A percentile compares a stretch with the other conserved stretches of the same genome.
Evolutionary conservation across 2,113 vertebrate species (phyloP).

Genomic region (Anarrhichthys ocellatus): DNA sequence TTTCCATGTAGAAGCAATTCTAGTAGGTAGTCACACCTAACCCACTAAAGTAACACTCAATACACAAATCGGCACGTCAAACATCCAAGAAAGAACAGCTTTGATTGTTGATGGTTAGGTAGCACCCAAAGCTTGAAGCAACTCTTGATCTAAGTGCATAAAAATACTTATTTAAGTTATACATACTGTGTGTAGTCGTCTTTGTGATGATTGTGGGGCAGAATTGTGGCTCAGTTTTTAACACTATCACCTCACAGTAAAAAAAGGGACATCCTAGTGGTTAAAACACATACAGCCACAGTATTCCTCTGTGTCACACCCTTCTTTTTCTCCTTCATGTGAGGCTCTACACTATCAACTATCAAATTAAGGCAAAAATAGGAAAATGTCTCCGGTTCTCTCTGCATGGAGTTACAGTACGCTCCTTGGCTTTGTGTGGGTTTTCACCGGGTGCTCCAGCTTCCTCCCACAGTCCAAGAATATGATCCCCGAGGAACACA

Average conservation of each 20-base stretch:
- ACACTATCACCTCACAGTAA: background rate
- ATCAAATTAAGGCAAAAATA: background rate
- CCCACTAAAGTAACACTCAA: slow-evolving; percentile 13
- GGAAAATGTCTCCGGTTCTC: slow-evolving; percentile 3
- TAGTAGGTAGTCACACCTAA: background rate
- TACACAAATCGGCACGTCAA: background rate
- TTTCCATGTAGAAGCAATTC: background rate
- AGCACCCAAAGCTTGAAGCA: background rate
- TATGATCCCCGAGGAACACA: slow-evolving; percentile 7
- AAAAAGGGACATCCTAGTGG: background rate
- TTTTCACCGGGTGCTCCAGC: slow-evolving; percentile 17
- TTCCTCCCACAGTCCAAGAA: slow-evolving; percentile 27
- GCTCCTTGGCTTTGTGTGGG: slow-evolving; percentile 13
- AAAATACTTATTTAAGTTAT: background rate
- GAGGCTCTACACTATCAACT: background rate
- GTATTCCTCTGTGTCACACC: background rate
- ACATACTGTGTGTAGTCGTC: background rate
- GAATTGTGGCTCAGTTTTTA: background rate
- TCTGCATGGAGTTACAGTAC: background rate
- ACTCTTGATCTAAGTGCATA: background rate
- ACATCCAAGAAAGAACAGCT: slow-evolving; percentile 13
- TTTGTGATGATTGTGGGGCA: background rate
- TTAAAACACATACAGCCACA: background rate
- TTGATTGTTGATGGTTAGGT: background rate
- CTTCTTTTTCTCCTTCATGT: background rate